Base-by-base conservation (phyloP, 2,113 vertebrate species). In the Aptenodytes patagonicus region DNA sequence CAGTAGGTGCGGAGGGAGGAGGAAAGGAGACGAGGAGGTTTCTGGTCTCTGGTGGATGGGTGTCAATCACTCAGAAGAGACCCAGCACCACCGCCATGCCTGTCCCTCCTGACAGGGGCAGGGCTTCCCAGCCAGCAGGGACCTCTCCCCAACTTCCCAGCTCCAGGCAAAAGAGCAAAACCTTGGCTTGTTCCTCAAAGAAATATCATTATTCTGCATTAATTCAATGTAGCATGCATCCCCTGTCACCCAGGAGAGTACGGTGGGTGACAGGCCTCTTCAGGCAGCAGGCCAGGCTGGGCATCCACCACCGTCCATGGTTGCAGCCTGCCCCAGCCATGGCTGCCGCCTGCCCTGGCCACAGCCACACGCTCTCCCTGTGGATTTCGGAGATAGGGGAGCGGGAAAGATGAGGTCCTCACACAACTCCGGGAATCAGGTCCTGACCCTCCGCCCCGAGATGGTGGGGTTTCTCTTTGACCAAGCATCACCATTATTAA, bases 251-350 rank as follows among this genome's bases (percentile, higher is more conserved):
- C 73, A 71, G 36, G 7, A 73, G 20, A 77, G 38, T n/a, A 55
- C 1, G 2, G 22, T 0, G 2, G 46, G 36, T 26, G 24, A 51
- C 49, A 55, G 29, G 7, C 18, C 52, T 66, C 83, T 44, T 55
- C 26, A 73, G 66, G 40, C 29, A 12, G 13, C 0, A 0, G 38
- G 28, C 46, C 44, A 55, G 7, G 29, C 46, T 47, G 32, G 14
- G 24, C 6, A 0, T 24, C 7, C 28, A 51, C 20, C 1, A 0
- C 52, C 1, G 1, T 10, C 19, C 32, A 3, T 4, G 26, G 26
- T n/a, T 72, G 75, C 6, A 1, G 40, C 46, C 47, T 65, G 29
- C 18, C 10, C 28, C 3, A 7, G 1, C 5, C 21, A 46, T 0
- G 0, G 36, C 68, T 72, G 40, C 14, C 0, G 10, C 18, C 32